These are phyloP conservation scores for Lonchura striata DNA, from an alignment of 2,113 vertebrate genomes.

Conservation along the genomic window DNA sequence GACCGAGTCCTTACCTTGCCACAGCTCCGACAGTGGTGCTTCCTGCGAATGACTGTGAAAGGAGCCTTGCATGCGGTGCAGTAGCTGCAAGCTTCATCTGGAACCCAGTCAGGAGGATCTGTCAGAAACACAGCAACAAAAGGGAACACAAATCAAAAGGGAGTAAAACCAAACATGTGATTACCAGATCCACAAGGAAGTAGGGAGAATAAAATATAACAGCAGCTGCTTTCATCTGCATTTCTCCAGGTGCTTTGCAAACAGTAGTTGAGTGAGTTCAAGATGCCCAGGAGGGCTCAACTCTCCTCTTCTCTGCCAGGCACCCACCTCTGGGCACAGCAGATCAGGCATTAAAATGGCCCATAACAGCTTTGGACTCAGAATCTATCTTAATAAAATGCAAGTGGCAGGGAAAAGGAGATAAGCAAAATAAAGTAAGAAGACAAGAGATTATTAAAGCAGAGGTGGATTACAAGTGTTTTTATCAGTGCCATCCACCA, in stretches of 20 bases:
- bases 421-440: background rate
- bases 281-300: background rate
- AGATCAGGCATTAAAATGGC: background rate
- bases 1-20: slow-evolving; percentile 84
- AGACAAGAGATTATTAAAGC: background rate
- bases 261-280: background rate
- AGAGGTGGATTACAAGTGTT: background rate
- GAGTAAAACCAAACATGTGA: background rate
- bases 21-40: slow-evolving; percentile 97
- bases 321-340: background rate
- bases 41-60: slow-evolving; percentile 96
- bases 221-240: background rate
- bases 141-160: slow-evolving; percentile 29
- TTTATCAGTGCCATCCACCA: background rate
- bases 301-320: background rate
- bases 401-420: background rate
- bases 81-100: slow-evolving; percentile 91
- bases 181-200: background rate
- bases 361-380: fast-evolving
- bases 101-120: slow-evolving; percentile 98
- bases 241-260: background rate
- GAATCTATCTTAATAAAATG: background rate
- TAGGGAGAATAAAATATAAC: background rate
- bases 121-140: slow-evolving; percentile 29
- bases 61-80: slow-evolving; percentile 95